Percentiles rank a stretch among this genome's conserved stretches.
phyloP scores from a whole-genome alignment of 2,113 vertebrate genomes.

The Centropristis striata region DNA sequence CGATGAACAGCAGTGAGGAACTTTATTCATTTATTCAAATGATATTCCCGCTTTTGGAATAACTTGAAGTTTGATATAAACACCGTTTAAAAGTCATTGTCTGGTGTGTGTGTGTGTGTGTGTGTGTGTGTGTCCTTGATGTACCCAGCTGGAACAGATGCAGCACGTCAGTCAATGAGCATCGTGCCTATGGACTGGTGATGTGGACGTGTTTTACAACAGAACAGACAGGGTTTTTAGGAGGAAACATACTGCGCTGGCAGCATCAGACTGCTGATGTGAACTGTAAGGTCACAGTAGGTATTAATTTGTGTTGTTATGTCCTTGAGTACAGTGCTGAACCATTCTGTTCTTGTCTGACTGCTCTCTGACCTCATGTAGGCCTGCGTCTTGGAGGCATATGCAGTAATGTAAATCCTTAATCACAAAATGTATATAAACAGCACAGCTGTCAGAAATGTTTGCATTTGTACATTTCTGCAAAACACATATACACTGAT shows the following conservation, averaged over 20 bases:
- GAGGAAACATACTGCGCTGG: background rate
- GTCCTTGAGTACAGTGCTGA: constrained; percentile 18
- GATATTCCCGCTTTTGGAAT: constrained; percentile 55
- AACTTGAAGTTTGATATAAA: constrained; percentile 55
- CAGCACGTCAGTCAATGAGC: background rate
- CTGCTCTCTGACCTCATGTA: background rate
- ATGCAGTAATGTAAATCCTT: background rate
- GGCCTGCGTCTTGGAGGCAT: background rate
- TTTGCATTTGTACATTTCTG: too few relatives aligned
- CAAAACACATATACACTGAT: too few relatives aligned
- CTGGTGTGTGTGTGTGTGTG: background rate
- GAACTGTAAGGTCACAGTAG: constrained; percentile 17
- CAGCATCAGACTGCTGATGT: background rate
- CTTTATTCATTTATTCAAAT: constrained; percentile 75
- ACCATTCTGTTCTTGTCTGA: background rate
- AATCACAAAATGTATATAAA: background rate
- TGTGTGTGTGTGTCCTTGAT: constrained; percentile 31
- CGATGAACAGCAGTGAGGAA: background rate
- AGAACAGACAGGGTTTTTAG: constrained; percentile 9
- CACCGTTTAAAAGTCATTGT: constrained; percentile 37
- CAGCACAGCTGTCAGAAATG: too few relatives aligned
- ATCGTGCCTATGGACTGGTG: background rate
- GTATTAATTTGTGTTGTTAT: background rate
- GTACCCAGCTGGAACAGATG: constrained; percentile 25
- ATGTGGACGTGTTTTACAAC: constrained; percentile 13